Evolutionary conservation across 2,113 vertebrate species (phyloP), one percentile per base, ranked within the genome.

Genomic region (Psilopogon haemacephalus): DNA sequence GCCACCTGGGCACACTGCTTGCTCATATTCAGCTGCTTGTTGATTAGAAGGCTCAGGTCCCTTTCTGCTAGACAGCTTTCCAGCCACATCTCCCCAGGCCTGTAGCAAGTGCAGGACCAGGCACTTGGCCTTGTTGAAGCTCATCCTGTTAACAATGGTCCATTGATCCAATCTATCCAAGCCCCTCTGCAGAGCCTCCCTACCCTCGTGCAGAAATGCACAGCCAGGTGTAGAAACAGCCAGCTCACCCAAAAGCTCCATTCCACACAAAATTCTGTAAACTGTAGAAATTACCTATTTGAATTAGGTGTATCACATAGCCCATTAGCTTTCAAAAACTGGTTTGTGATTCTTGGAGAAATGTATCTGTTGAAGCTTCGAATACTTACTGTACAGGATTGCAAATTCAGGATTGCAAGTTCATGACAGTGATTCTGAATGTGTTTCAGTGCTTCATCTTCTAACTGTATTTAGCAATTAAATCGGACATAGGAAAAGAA

Each of bases 351-450:
- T 82, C 35, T 73, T 64, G 84, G 15, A 85, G 32, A 80, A 80
- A 80, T 6, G 10, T 35, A 63, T 20, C 42, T 82, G 50, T 44
- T 9, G 24, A 93, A 92, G 52, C 28, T 70, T 89, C 68, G 6
- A 44, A 50, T 83, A 96, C 98, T 98, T 97, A 99, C 98, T 42
- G 98, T 98, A 96, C 98, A 99, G 32, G 98, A 98, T 89, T 99
- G 98, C 75, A 99, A 97, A 93, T 99, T 99, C 97, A 99, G 98
- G 96, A 98, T 98, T 95, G 97, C 97, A 37, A 99, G 98, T 86
- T 99, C 98, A 52, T 98, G 98, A 97, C 98, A 99, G 97, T 99
- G 97, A 94, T 98, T 98, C 91, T 98, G 98, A 93, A 99, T 98
- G 96, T 99, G 98, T 84, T 98, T 99, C 97, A 99, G 94, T 50